A percentile compares a stretch with the other conserved stretches of the same genome.
phyloP scores from a whole-genome alignment of 2,888 invertebrate species.

The Agrotis clavis region DNA sequence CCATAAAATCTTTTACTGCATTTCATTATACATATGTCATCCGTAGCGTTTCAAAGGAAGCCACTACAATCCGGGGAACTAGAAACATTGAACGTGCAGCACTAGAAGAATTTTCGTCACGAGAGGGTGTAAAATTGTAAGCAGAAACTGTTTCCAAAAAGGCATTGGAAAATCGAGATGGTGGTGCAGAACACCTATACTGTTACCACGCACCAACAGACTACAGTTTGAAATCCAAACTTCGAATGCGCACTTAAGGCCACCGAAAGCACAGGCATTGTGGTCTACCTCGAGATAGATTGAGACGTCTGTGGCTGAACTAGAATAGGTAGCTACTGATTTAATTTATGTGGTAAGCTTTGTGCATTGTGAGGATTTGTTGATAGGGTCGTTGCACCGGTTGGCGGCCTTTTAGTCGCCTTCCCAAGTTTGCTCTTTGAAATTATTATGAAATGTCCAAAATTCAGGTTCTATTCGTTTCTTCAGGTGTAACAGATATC shows the following conservation, averaged over 20 bases:
- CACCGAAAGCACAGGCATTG: constrained; percentile 13
- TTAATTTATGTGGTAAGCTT: constrained; percentile 33
- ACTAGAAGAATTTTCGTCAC: not conserved
- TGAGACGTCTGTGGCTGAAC: constrained; percentile 37
- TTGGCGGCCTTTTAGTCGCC: no score
- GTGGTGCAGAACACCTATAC: no score
- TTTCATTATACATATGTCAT: constrained; percentile 10
- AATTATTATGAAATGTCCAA: no score
- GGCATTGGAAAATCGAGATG: not conserved
- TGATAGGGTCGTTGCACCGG: no score
- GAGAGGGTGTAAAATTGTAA: not conserved
- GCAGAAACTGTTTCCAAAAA: not conserved
- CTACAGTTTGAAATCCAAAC: constrained; percentile 25
- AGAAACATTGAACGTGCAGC: not conserved
- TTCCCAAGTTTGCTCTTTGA: no score
- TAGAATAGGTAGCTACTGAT: constrained; percentile 30
- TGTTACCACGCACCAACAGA: not conserved
- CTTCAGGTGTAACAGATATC: no score
- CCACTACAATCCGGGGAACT: constrained; percentile 1
- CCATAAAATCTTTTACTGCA: constrained; percentile 5
- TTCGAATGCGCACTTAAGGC: constrained; percentile 9
- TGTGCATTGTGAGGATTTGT: constrained; percentile 17
- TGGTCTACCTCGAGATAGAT: constrained; percentile 47
- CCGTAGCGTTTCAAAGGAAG: constrained; percentile 10
- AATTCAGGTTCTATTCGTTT: no score